phyloP scores from a whole-genome alignment of 2,888 invertebrate species.

The Onchidella celtica region DNA sequence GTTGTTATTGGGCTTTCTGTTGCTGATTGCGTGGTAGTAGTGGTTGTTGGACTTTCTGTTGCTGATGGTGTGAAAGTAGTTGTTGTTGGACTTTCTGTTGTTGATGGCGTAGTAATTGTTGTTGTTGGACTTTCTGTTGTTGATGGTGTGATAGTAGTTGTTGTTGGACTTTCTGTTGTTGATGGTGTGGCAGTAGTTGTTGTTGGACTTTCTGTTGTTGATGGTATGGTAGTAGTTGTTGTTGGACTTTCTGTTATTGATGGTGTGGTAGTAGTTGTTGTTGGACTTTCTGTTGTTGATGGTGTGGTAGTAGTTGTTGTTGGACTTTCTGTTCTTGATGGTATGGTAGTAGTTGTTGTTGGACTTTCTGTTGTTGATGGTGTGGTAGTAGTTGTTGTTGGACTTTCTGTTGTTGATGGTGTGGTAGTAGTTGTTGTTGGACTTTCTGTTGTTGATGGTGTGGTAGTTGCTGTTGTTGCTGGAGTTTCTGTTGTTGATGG shows the following conservation, averaged over 20 bases:
- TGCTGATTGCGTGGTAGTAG: conserved; percentile 6
- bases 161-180: background rate
- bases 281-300: background rate
- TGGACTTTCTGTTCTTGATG: background rate
- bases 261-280: background rate
- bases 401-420: background rate
- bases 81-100: conserved; percentile 4
- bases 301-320: conserved; percentile 1
- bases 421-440: background rate
- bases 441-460: background rate
- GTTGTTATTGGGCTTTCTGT: background rate
- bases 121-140: conserved; percentile 1
- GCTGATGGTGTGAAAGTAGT: conserved; percentile 18
- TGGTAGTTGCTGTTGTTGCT: background rate
- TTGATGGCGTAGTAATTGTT: conserved; percentile 6
- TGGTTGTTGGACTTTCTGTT: background rate
- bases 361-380: too few species aligned
- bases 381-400: too few species aligned
- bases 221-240: conserved; percentile 8
- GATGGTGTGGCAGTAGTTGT: background rate
- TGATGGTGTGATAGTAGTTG: background rate
- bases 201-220: background rate
- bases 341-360: conserved; percentile 14
- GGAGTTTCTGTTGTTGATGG: background rate
- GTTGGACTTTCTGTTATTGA: conserved; percentile 10